These are phyloP conservation scores for Phylloscopus trochilus DNA, from an alignment of 2,113 vertebrate species.

Conservation along the genomic window DNA sequence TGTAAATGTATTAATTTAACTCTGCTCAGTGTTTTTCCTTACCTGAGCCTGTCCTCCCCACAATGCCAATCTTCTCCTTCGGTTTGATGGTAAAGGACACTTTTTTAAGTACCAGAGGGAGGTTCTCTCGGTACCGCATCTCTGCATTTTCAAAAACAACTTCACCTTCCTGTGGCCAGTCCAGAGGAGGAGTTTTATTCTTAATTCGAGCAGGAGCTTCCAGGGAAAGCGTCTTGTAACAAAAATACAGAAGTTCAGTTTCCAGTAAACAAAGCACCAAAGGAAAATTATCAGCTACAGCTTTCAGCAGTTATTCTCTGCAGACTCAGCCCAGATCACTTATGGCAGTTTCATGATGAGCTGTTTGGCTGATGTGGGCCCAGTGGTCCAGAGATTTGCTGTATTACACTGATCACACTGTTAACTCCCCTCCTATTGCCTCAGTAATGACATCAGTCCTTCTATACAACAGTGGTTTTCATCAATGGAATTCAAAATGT, in stretches of 20 bases:
- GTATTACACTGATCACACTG: not conserved
- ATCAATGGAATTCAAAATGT: not conserved
- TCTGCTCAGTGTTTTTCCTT: not conserved
- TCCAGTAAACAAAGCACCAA: not conserved
- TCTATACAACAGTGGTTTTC: not conserved
- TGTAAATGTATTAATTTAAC: not conserved
- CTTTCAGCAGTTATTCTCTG: not conserved
- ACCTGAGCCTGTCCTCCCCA: constrained; percentile 93
- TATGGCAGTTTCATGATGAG: not conserved
- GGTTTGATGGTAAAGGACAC: constrained; percentile 89
- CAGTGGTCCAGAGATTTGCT: not conserved
- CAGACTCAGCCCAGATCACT: not conserved
- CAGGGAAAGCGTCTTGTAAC: constrained; percentile 84
- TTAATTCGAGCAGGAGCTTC: constrained; percentile 90
- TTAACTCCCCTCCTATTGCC: not conserved
- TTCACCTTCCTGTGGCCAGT: constrained; percentile 92
- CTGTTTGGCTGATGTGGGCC: not conserved
- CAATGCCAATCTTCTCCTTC: constrained; percentile 91
- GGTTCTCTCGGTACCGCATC: constrained; percentile 90
- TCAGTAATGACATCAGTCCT: not conserved
- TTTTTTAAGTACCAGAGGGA: constrained; percentile 90
- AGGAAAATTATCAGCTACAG: not conserved
- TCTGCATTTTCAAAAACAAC: constrained; percentile 86
- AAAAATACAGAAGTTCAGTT: not conserved
- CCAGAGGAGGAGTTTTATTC: constrained; percentile 81